Evolutionary conservation across 2,797 vertebrate genomes (phyloP).

Genomic region (Petrocephalus schoutedeni): DNA sequence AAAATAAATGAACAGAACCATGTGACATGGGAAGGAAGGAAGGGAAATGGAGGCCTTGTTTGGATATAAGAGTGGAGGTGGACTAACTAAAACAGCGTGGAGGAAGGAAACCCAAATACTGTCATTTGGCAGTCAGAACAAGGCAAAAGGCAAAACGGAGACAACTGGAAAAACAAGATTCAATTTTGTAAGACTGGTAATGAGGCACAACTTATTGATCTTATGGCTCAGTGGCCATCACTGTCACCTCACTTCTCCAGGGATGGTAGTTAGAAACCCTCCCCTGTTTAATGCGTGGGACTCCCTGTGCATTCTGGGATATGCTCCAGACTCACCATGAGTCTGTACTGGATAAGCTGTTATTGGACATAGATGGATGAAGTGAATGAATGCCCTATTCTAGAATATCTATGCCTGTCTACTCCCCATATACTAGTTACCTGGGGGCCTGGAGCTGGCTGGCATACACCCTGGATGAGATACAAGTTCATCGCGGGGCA

Average conservation of each 20-base stretch:
- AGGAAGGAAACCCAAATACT: not conserved
- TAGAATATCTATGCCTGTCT: not conserved
- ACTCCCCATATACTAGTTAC: not conserved
- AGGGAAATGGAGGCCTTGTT: not conserved
- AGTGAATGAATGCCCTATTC: not conserved
- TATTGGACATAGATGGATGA: not conserved
- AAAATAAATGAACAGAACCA: no score
- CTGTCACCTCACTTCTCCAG: not conserved
- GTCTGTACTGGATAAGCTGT: not conserved
- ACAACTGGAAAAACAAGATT: not conserved
- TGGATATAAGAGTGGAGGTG: not conserved
- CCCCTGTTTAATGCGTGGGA: not conserved
- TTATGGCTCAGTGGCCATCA: not conserved
- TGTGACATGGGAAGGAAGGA: not conserved
- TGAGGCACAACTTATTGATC: not conserved
- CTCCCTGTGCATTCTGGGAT: not conserved
- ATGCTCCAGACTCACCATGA: not conserved
- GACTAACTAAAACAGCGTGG: not conserved
- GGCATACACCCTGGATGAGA: not conserved
- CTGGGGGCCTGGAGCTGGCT: not conserved
- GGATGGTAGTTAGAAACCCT: not conserved
- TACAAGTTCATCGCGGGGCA: not conserved
- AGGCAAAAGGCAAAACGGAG: not conserved
- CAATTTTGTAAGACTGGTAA: not conserved
- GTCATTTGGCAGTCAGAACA: not conserved